Percentiles rank a stretch among this genome's conserved stretches.
Evolutionary conservation across 2,888 invertebrate genomes (phyloP).

Genomic region (Oscheius myriophilus): DNA sequence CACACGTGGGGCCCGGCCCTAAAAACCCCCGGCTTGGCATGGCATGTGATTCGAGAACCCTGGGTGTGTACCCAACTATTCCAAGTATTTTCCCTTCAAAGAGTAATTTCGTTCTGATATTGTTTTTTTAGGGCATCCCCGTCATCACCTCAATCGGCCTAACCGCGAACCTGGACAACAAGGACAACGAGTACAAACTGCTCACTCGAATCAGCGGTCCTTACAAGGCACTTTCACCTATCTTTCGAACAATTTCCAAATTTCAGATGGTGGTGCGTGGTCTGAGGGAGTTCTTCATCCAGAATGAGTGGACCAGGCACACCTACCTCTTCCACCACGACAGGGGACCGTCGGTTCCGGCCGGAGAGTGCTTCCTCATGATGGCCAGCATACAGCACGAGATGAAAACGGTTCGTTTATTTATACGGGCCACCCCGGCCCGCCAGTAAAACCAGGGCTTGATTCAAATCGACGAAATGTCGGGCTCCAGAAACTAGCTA

Average conservation of each 20-base stretch:
- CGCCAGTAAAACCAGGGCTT: background rate
- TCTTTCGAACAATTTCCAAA: background rate
- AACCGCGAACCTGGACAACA: conserved; percentile 81
- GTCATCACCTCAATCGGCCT: conserved; percentile 84
- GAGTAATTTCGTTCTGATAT: background rate
- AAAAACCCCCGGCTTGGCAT: too few relatives aligned
- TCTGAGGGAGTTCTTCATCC: conserved; percentile 47
- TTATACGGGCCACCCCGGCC: too few relatives aligned
- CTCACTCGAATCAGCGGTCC: conserved; percentile 86
- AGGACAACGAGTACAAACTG: conserved; percentile 78
- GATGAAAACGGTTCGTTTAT: conserved; percentile 33
- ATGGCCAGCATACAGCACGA: conserved; percentile 59
- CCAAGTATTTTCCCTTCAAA: too few relatives aligned
- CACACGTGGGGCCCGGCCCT: too few relatives aligned
- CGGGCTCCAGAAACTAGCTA: too few relatives aligned
- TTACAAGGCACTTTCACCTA: conserved; percentile 72
- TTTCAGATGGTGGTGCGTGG: conserved; percentile 47
- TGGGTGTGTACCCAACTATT: too few relatives aligned
- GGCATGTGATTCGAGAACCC: too few relatives aligned
- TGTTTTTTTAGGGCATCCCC: conserved; percentile 75
- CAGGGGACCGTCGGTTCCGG: conserved; percentile 37
- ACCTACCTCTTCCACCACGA: conserved; percentile 63
- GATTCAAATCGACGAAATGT: too few relatives aligned
- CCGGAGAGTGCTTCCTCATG: conserved; percentile 66
- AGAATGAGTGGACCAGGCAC: conserved; percentile 52